A percentile compares a stretch with the other conserved stretches of the same genome.
Evolutionary conservation across 1,140 invertebrate genomes (phyloP).

Genomic region (Apis laboriosa): DNA sequence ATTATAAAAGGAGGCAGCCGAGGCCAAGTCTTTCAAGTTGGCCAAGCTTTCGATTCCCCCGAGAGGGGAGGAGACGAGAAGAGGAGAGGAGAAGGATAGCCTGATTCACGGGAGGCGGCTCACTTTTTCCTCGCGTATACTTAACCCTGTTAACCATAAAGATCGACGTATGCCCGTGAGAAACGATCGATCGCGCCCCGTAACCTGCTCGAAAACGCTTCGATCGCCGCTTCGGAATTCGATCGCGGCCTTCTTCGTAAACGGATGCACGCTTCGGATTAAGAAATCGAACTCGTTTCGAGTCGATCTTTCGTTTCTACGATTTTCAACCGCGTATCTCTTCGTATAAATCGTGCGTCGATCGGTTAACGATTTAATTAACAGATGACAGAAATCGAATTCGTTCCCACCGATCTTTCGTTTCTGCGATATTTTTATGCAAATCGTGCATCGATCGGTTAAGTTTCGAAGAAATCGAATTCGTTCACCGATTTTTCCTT

Average conservation of each 20-base stretch:
- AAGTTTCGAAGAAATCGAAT: too few relatives aligned
- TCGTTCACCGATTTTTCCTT: too few relatives aligned
- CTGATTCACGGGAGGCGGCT: slow-evolving; percentile 54
- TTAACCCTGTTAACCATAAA: slow-evolving; percentile 68
- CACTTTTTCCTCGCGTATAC: slow-evolving; percentile 53
- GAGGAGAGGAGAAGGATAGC: slow-evolving; percentile 37
- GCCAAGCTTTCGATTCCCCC: slow-evolving; percentile 60
- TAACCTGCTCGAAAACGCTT: slow-evolving; percentile 7
- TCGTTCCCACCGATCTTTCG: too few relatives aligned
- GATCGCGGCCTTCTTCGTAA: slow-evolving; percentile 33
- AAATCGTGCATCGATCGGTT: too few relatives aligned
- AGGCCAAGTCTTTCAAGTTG: slow-evolving; percentile 36
- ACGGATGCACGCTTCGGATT: slow-evolving; percentile 9
- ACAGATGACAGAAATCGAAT: too few relatives aligned
- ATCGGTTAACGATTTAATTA: too few relatives aligned
- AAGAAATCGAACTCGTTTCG: not conserved
- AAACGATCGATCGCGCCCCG: slow-evolving; percentile 44
- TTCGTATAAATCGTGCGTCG: too few relatives aligned
- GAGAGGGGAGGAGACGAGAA: slow-evolving; percentile 26
- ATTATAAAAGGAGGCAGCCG: slow-evolving; percentile 52
- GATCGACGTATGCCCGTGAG: slow-evolving; percentile 35
- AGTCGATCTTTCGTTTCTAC: not conserved
- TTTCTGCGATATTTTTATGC: too few relatives aligned
- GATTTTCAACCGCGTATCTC: not conserved
- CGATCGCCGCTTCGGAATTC: slow-evolving; percentile 47